Conservation (phyloP, 2,797 vertebrate genomes). For the Telmatherina bonti region DNA sequence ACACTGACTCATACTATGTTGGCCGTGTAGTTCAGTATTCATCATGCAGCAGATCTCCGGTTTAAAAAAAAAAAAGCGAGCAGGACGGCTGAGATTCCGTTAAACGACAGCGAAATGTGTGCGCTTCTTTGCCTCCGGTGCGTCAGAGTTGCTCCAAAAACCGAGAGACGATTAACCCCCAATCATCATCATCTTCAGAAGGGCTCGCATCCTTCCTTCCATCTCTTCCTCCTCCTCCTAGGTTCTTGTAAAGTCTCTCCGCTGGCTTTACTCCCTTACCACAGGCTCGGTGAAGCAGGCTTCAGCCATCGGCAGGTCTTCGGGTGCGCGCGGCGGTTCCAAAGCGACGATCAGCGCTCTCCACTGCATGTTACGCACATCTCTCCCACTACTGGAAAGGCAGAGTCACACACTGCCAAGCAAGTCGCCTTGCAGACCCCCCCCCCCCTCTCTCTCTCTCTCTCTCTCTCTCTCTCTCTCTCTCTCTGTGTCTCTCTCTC, state of each 20-base stretch:
- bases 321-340: constrained; percentile 67
- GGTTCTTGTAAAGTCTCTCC: not conserved
- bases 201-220: constrained; percentile 47
- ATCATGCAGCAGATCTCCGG: constrained; percentile 48
- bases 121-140: constrained; percentile 49
- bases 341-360: constrained; percentile 67
- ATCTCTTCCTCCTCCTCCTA: constrained; percentile 14
- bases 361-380: constrained; percentile 76
- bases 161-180: constrained; percentile 63
- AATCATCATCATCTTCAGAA: constrained; percentile 46
- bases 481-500: constrained; percentile 7
- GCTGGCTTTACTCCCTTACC: constrained; percentile 7
- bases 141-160: constrained; percentile 65
- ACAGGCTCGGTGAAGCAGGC: constrained; percentile 29
- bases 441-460: constrained; percentile 20
- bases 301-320: constrained; percentile 46
- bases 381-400: constrained; percentile 70
- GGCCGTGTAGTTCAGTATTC: constrained; percentile 35
- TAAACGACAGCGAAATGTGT: constrained; percentile 2
- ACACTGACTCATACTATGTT: constrained; percentile 67
- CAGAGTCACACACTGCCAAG: constrained; percentile 65
- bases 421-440: constrained; percentile 64
- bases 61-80: constrained; percentile 15
- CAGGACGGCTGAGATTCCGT: constrained; percentile 27
- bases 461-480: constrained; percentile 18